phyloP scores from a whole-genome alignment of 2,113 vertebrate species.

The Rhabdomys dilectus region DNA sequence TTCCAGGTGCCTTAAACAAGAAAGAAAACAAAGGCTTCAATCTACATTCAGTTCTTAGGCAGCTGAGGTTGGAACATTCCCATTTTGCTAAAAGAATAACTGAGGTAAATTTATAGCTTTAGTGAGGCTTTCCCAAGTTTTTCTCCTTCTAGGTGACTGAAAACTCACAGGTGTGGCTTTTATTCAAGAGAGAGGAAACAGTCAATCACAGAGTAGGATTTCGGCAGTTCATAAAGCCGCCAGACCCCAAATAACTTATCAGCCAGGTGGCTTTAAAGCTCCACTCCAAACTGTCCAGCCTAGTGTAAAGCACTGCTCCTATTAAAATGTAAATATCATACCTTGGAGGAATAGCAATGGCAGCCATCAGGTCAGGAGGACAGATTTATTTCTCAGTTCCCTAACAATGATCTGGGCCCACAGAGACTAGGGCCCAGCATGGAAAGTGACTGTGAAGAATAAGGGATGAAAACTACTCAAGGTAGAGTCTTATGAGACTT shows the following conservation, averaged over 20 bases:
- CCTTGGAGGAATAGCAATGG: constrained; percentile 51
- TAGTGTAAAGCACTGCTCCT: neutral
- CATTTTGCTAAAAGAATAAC: constrained; percentile 64
- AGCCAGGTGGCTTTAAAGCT: constrained; percentile 65
- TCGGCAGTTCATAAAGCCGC: constrained; percentile 61
- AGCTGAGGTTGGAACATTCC: constrained; percentile 21
- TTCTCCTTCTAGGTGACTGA: constrained; percentile 25
- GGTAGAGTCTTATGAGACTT: neutral
- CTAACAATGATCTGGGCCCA: constrained; percentile 37
- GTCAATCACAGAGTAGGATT: constrained; percentile 54
- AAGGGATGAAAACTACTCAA: neutral
- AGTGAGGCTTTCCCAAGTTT: constrained; percentile 37
- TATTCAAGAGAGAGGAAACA: constrained; percentile 66
- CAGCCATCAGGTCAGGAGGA: constrained; percentile 26
- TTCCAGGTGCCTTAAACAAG: constrained; percentile 37
- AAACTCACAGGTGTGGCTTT: constrained; percentile 71
- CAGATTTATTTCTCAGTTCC: constrained; percentile 45
- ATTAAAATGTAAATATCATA: constrained; percentile 71
- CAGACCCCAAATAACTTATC: constrained; percentile 58
- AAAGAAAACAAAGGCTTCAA: neutral
- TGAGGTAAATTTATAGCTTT: constrained; percentile 53
- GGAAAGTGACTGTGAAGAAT: constrained; percentile 18
- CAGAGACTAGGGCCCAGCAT: neutral
- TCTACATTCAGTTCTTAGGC: neutral
- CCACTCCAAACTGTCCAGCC: neutral